phyloP scores from a whole-genome alignment of 1,140 invertebrate genomes.

The Atta texana region DNA sequence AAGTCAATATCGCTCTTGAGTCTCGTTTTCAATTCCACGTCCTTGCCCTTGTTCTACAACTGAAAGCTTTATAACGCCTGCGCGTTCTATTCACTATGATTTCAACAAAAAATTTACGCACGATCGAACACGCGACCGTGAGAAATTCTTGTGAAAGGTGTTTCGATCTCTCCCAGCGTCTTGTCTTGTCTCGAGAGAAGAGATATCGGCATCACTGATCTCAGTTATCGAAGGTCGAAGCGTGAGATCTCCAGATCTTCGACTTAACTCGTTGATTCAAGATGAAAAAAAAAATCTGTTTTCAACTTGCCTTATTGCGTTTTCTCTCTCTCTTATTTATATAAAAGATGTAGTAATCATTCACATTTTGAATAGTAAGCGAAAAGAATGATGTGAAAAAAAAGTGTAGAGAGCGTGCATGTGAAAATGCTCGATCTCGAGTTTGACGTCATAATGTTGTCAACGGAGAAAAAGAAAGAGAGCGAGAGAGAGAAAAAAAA shows the following conservation, averaged over 20 bases:
- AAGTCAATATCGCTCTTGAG: constrained; percentile 17
- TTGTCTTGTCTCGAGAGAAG: too few species aligned
- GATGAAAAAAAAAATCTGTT: background rate
- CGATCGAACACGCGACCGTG: background rate
- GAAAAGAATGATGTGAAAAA: background rate
- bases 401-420: background rate
- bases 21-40: background rate
- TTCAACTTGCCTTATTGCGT: background rate
- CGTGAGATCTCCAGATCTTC: background rate
- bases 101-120: background rate
- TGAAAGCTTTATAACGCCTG: background rate
- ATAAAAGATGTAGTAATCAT: background rate
- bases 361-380: background rate
- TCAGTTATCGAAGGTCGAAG: constrained; percentile 1
- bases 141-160: background rate
- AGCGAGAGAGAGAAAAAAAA: background rate
- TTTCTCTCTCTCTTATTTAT: background rate
- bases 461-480: background rate
- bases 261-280: background rate
- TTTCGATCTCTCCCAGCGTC: background rate
- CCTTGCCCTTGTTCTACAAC: constrained; percentile 13
- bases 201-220: background rate
- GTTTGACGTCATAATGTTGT: background rate
- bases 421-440: background rate
- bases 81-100: background rate